phyloP scores from a whole-genome alignment of 1,140 invertebrate genomes.

The Cydia fagiglandana region DNA sequence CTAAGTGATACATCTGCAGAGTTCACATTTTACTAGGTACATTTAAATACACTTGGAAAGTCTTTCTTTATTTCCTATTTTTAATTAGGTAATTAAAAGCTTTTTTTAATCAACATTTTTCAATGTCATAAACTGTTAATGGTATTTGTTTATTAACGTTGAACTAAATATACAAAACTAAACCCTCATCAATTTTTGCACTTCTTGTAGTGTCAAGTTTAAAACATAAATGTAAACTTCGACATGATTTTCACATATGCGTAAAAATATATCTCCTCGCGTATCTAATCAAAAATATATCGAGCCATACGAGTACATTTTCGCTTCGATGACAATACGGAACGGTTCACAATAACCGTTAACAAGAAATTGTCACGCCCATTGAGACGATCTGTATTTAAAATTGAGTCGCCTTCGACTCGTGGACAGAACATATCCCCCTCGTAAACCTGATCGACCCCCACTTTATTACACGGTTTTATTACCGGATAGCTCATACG shows the following conservation, averaged over 20 bases:
- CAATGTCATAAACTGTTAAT: no score
- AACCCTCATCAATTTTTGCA: no score
- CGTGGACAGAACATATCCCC: slow-evolving; percentile 7
- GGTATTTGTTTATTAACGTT: no score
- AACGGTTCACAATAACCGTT: slow-evolving; percentile 11
- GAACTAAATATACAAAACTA: no score
- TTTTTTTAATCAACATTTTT: no score
- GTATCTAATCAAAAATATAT: not conserved
- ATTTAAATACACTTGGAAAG: no score
- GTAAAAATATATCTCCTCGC: not conserved
- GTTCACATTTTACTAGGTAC: no score
- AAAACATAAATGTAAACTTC: not conserved
- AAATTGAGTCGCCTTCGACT: slow-evolving; percentile 10
- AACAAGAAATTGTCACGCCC: slow-evolving; percentile 21
- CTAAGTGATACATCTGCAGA: no score
- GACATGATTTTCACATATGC: not conserved
- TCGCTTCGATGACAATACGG: not conserved
- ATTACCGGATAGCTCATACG: not conserved
- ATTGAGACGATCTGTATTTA: slow-evolving; percentile 13
- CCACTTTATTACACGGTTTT: slow-evolving; percentile 25
- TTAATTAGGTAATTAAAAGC: no score
- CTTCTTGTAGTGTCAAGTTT: not conserved
- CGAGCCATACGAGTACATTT: not conserved
- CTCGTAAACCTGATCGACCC: slow-evolving; percentile 31
- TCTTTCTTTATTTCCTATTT: no score